Conservation (phyloP, 2,797 vertebrate genomes). For the Aplochiton taeniatus region DNA sequence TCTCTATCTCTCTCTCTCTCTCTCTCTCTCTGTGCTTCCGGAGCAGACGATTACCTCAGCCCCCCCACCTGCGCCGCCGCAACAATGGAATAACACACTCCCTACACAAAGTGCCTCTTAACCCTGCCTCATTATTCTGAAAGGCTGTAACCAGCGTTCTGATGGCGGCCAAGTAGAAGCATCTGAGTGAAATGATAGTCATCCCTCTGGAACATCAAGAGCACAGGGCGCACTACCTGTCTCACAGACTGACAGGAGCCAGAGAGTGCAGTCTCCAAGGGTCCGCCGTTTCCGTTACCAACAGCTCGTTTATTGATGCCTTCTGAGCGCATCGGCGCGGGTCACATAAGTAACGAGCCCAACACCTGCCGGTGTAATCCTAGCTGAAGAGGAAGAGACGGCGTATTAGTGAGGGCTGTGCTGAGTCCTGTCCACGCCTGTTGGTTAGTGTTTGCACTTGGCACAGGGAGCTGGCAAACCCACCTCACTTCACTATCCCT, state of each 20-base stretch:
- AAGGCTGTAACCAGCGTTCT: slow-evolving; percentile 34
- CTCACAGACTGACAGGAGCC: no score
- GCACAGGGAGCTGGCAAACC: slow-evolving; percentile 15
- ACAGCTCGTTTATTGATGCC: no score
- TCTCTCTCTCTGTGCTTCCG: slow-evolving; percentile 9
- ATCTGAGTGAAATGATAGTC: slow-evolving; percentile 39
- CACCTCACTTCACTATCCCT: neutral
- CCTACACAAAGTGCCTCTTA: slow-evolving; percentile 33
- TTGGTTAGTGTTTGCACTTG: slow-evolving; percentile 40
- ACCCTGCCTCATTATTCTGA: slow-evolving; percentile 51
- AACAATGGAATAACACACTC: slow-evolving; percentile 21
- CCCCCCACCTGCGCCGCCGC: neutral
- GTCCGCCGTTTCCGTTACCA: no score
- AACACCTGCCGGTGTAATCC: slow-evolving; percentile 32
- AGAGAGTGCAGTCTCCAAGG: no score
- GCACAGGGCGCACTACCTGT: slow-evolving; percentile 6
- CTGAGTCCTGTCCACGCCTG: slow-evolving; percentile 24
- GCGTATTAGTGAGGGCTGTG: slow-evolving; percentile 34
- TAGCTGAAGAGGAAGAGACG: neutral
- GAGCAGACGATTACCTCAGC: slow-evolving; percentile 34
- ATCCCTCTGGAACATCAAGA: slow-evolving; percentile 39
- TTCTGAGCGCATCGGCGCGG: no score
- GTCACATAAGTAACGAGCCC: neutral
- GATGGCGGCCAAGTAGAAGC: slow-evolving; percentile 39
- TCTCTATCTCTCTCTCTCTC: no score